Evolutionary conservation across 2,797 vertebrate genomes (phyloP).

Genomic region (Cossypha caffra): DNA sequence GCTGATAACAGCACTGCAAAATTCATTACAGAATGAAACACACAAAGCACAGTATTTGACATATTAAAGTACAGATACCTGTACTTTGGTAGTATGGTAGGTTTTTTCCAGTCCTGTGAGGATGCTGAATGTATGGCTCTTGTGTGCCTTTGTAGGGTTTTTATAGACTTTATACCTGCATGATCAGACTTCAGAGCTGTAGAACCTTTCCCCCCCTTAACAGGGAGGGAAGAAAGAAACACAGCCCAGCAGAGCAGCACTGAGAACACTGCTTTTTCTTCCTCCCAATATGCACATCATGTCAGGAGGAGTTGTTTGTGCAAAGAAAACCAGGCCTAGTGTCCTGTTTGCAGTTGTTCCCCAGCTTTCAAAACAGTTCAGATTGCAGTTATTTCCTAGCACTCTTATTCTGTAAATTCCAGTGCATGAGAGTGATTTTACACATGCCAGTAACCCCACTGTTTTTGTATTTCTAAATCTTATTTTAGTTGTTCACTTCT

Average conservation of each 20-base stretch:
- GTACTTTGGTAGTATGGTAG: not conserved
- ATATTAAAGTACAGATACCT: not conserved
- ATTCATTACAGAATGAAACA: not conserved
- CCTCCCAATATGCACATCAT: not conserved
- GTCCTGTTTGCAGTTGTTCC: not conserved
- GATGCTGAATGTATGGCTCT: not conserved
- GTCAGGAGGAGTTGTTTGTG: not conserved
- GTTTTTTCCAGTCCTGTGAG: not conserved
- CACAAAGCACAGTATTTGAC: not conserved
- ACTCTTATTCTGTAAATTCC: not conserved
- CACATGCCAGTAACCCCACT: not conserved
- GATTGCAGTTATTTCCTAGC: not conserved
- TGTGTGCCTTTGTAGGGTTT: not conserved
- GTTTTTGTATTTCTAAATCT: slow-evolving; percentile 4
- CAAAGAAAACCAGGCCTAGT: not conserved
- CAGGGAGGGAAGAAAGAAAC: not conserved
- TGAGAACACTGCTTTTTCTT: not conserved
- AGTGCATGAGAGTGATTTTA: not conserved
- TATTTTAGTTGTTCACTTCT: slow-evolving; percentile 1
- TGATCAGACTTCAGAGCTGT: not conserved
- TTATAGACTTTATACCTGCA: not conserved
- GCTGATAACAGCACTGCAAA: not conserved
- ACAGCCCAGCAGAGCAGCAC: not conserved
- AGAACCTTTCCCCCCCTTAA: not conserved
- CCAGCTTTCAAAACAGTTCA: not conserved